Conservation (phyloP, 35 echinoderm and acorn worm genomes). For the Hemicentrotus pulcherrimus region DNA sequence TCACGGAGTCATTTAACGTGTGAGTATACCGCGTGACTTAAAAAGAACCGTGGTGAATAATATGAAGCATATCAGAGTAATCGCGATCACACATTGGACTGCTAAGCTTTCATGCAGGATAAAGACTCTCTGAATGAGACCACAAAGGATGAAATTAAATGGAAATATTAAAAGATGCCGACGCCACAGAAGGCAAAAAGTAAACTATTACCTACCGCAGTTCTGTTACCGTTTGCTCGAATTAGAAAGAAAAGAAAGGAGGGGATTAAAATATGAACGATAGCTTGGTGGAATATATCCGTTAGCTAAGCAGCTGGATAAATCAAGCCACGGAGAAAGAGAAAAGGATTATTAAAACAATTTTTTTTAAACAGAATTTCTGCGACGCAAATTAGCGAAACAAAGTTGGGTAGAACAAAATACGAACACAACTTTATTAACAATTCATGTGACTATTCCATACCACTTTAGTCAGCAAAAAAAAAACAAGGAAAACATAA, state of each 20-base stretch:
- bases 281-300: not conserved
- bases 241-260: not conserved
- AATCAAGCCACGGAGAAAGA: not conserved
- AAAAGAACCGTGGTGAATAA: not conserved
- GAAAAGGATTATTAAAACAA: not conserved
- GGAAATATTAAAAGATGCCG: conserved; percentile 14
- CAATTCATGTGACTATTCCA: not conserved
- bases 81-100: conserved; percentile 30
- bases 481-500: not conserved
- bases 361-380: not conserved
- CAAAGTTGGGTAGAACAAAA: not conserved
- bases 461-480: not conserved
- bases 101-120: not conserved
- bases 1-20: not conserved
- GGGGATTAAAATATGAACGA: conserved; percentile 28
- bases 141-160: conserved; percentile 11
- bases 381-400: too few species aligned
- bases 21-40: not conserved
- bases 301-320: conserved; percentile 36
- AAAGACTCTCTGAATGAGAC: not conserved
- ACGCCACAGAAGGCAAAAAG: conserved; percentile 25
- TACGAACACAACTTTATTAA: not conserved
- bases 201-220: conserved; percentile 33
- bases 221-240: not conserved
- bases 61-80: conserved; percentile 9